These are phyloP conservation scores for Odontamblyopus rebecca DNA, from an alignment of 2,797 vertebrate genomes.

Conservation along the genomic window DNA sequence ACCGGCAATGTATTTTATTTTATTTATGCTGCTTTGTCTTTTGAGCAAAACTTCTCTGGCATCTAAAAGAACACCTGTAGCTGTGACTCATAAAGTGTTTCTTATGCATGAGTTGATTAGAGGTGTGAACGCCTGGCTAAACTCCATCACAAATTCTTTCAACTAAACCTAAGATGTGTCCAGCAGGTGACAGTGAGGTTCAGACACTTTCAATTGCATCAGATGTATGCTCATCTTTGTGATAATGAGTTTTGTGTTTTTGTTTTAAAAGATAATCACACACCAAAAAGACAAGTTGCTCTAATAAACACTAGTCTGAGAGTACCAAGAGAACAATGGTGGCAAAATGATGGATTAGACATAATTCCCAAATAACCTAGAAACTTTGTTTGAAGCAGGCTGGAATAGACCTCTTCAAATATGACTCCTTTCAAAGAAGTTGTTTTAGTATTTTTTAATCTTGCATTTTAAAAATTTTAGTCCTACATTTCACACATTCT, in stretches of 20 bases:
- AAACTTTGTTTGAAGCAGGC: neutral
- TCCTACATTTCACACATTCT: neutral
- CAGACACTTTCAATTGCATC: neutral
- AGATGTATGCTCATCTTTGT: neutral
- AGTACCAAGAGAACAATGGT: neutral
- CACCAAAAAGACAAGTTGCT: neutral
- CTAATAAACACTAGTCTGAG: neutral
- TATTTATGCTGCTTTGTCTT: neutral
- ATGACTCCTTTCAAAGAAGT: neutral
- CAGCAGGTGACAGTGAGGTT: neutral
- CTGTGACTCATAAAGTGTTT: neutral
- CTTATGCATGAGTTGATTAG: neutral
- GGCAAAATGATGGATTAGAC: neutral
- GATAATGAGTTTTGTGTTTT: neutral
- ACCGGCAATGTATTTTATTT: neutral
- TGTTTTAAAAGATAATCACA: neutral
- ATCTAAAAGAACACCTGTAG: neutral
- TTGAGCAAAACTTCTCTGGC: neutral
- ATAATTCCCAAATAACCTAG: slow-evolving; percentile 1
- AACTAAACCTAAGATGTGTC: neutral
- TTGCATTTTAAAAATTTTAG: neutral
- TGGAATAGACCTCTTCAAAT: neutral
- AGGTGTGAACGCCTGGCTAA: neutral
- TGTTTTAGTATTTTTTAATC: neutral
- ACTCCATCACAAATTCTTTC: neutral